Conservation (phyloP, 2,888 invertebrate species). For the Tipula vernalis region DNA sequence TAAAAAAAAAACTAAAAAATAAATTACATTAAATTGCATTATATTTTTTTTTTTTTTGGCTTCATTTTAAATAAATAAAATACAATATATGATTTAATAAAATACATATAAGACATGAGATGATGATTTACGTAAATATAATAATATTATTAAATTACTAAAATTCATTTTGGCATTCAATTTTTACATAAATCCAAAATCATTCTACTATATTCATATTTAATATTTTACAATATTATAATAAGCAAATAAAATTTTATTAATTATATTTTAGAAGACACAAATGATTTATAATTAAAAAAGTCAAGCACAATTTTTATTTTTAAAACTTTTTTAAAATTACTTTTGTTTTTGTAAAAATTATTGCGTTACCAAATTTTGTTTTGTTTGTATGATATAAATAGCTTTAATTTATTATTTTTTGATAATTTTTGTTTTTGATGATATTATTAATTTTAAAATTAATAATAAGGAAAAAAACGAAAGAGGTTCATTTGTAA, state of each 20-base stretch:
- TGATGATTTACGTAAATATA: not conserved
- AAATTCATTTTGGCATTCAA: not conserved
- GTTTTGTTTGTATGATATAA: not conserved
- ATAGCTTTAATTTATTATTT: not conserved
- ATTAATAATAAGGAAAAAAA: not conserved
- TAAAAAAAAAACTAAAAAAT: not conserved
- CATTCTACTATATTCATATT: not conserved
- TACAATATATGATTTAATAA: not conserved
- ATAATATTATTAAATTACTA: not conserved
- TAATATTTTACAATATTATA: not conserved
- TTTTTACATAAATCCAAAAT: not conserved
- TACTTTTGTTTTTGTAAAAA: not conserved
- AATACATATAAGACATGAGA: not conserved
- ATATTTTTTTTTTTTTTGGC: not conserved
- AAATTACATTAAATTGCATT: not conserved
- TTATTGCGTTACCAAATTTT: not conserved
- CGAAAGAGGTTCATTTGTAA: not conserved
- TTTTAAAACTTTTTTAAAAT: not conserved
- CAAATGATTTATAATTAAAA: not conserved
- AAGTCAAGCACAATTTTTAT: not conserved
- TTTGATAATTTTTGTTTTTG: not conserved
- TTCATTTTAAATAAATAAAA: not conserved
- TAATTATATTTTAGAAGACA: not conserved
- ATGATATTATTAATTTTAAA: not conserved
- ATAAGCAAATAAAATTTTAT: not conserved